Percentiles rank a stretch among this genome's conserved stretches.
Evolutionary conservation across 2,113 vertebrate genomes (phyloP).

Genomic region (Daubentonia madagascariensis): DNA sequence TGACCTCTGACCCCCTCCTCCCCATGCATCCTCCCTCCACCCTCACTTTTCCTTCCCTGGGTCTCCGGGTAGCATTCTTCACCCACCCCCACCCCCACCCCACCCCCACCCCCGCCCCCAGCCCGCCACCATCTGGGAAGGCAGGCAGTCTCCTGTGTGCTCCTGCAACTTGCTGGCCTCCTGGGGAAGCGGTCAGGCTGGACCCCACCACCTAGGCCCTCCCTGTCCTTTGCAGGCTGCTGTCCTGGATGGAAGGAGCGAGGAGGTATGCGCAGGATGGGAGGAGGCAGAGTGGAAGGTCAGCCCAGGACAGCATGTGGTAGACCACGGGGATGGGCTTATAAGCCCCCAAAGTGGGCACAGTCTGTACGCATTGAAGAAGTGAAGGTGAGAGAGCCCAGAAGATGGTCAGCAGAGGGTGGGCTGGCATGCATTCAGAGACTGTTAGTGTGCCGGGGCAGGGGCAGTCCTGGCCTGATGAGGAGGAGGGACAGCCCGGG

Average conservation of each 20-base stretch:
- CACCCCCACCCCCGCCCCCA: no score
- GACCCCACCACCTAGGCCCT: neutral
- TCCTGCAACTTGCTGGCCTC: neutral
- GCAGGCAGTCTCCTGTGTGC: neutral
- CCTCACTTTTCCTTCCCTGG: neutral
- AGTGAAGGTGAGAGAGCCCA: neutral
- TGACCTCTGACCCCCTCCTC: neutral
- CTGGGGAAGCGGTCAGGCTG: neutral
- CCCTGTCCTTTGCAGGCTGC: neutral
- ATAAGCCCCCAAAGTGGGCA: neutral
- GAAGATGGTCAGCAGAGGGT: neutral
- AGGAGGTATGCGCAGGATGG: fast-evolving
- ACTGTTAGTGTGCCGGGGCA: neutral
- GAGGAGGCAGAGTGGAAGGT: neutral
- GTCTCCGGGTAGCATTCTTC: neutral
- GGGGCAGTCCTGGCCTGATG: neutral
- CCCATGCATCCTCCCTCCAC: neutral
- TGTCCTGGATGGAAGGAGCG: neutral
- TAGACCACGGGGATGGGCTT: neutral
- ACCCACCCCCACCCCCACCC: no score
- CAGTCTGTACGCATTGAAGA: neutral
- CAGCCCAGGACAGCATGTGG: neutral
- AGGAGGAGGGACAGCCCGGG: neutral
- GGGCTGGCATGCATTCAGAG: neutral
- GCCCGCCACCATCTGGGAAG: neutral